phyloP scores from a whole-genome alignment of 2,113 vertebrate species.

The Crotalus helleri region DNA sequence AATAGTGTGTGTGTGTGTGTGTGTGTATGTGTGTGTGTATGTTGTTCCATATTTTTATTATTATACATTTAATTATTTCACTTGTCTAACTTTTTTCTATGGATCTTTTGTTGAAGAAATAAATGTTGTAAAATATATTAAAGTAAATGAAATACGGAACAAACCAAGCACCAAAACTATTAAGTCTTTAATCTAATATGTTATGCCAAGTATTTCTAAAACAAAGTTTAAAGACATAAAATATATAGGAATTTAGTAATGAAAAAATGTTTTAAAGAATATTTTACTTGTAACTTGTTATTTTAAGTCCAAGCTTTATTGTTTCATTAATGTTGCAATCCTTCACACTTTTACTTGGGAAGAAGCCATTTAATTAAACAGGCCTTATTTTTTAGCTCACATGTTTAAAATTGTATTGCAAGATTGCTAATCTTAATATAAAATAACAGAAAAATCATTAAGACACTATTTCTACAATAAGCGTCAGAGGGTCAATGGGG shows the following conservation, averaged over 20 bases:
- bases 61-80: background rate
- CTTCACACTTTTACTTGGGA: background rate
- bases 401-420: background rate
- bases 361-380: background rate
- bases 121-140: background rate
- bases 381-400: background rate
- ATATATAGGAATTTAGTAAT: background rate
- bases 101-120: background rate
- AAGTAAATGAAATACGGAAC: background rate
- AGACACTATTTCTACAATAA: background rate
- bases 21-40: background rate
- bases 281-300: background rate
- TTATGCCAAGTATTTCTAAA: background rate
- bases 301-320: background rate
- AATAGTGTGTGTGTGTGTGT: background rate
- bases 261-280: background rate
- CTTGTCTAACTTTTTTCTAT: background rate
- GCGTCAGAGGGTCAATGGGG: too few species aligned
- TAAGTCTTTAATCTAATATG: background rate
- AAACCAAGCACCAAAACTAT: background rate
- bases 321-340: background rate
- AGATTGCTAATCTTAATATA: background rate
- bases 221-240: background rate
- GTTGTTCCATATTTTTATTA: background rate
- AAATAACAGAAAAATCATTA: background rate